Percentiles rank a stretch among this genome's conserved stretches.
Conservation (phyloP, 2,113 vertebrate genomes). For the Brienomyrus brachyistius region DNA sequence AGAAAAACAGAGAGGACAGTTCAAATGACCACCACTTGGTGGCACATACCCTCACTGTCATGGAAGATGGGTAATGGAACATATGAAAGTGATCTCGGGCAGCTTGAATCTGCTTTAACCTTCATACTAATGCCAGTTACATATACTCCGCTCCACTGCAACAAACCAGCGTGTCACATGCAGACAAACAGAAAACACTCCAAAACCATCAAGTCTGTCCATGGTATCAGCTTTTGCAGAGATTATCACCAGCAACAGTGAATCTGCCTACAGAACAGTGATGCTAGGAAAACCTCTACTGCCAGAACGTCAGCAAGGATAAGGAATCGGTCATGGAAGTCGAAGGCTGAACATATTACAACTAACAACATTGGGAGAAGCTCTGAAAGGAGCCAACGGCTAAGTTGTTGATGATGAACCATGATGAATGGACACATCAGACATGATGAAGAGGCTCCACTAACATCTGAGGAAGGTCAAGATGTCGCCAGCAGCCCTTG, state of each 20-base stretch:
- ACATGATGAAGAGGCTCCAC: not conserved
- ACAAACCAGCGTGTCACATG: not conserved
- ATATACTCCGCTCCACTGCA: not conserved
- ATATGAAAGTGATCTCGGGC: not conserved
- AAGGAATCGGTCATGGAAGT: not conserved
- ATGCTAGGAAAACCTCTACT: not conserved
- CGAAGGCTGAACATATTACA: not conserved
- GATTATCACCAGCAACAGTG: not conserved
- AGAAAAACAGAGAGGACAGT: not conserved
- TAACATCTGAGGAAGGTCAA: not conserved
- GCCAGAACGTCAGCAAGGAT: not conserved
- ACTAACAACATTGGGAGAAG: not conserved
- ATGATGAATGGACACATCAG: not conserved
- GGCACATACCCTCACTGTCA: not conserved
- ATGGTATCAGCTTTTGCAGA: not conserved
- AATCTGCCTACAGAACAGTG: not conserved
- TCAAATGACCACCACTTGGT: not conserved
- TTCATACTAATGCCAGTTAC: not conserved
- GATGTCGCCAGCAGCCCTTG: not conserved
- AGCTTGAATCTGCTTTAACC: not conserved
- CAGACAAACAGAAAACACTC: not conserved
- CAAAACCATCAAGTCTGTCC: not conserved
- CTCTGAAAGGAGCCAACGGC: not conserved
- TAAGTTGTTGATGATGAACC: not conserved
- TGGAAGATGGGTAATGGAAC: not conserved